Base-by-base conservation (phyloP, 2,797 vertebrate species). In the Tinamus major region DNA sequence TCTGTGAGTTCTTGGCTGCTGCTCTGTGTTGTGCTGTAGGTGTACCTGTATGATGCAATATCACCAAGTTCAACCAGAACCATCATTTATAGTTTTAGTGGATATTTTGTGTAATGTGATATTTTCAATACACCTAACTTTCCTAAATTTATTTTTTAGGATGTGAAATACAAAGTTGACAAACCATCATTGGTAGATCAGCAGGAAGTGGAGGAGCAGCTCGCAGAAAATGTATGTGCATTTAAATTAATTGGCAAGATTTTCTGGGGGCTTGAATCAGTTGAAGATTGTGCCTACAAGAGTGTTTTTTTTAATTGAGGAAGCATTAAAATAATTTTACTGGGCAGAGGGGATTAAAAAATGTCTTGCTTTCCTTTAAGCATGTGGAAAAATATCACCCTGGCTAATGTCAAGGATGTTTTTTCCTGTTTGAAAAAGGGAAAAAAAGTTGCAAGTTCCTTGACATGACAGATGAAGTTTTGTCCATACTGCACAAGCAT, bases 131-230 rank as follows among this genome's bases (percentile, higher is more conserved):
- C 29, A 13, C 2, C 7, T 87, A 2, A 1, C 15, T 61, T 46
- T 18, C 2, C 64, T 26, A 70, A 39, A 75, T 94, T 85, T 78
- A 2, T 21, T 31, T 96, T 96, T 81, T 75, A 98, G 98, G 97
- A 97, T 55, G 95, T 90, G 75, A 85, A 72, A 17, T 58, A 80
- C 37, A 96, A 94, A 80, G 46, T 67, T 82, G 89, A 85, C 31
- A 72, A 90, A 58, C 48, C 91, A 31, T 56, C 46, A 13, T 33
- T 77, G 61, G 71, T 71, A 14, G 96, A 94, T 27, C 92, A 94
- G 26, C 95, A 92, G 55, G 94, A 95, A 56, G 5, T 35, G 3
- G 68, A 89, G 83, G 97, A 97, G 56, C 90, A 92, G 63, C 95
- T 95, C 86, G 65, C 91, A 5, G 96, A 96, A 76, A 92, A 71